These are phyloP conservation scores for Numenius arquata DNA, from an alignment of 2,113 vertebrate genomes.

Conservation along the genomic window DNA sequence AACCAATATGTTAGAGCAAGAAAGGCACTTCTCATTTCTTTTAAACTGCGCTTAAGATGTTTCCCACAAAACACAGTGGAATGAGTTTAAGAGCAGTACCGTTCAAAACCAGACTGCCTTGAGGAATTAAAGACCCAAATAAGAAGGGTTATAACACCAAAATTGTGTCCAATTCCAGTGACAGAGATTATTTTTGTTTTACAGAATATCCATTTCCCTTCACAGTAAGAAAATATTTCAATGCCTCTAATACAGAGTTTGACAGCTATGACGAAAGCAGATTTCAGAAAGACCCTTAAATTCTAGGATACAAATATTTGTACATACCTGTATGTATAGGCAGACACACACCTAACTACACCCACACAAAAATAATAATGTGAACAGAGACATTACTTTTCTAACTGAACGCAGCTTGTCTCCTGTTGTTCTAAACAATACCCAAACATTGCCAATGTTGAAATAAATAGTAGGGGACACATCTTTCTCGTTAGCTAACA, in stretches of 20 bases:
- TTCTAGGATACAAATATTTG: not conserved
- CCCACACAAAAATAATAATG: not conserved
- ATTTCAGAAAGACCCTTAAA: not conserved
- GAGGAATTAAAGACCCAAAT: not conserved
- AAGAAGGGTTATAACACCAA: not conserved
- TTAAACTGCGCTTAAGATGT: not conserved
- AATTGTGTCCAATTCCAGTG: not conserved
- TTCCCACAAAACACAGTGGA: slow-evolving; percentile 19
- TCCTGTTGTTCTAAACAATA: not conserved
- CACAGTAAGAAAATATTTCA: not conserved
- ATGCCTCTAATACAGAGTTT: not conserved
- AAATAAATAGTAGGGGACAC: not conserved
- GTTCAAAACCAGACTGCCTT: not conserved
- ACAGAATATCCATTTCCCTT: not conserved
- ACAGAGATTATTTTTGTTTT: not conserved
- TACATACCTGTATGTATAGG: not conserved
- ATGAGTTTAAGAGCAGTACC: not conserved
- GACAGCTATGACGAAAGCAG: not conserved
- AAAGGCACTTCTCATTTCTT: slow-evolving; percentile 9
- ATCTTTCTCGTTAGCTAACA: not conserved
- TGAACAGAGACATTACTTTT: not conserved
- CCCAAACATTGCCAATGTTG: not conserved
- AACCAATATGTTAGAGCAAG: not conserved
- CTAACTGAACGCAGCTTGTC: not conserved
- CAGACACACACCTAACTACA: not conserved